Conservation (phyloP, 2,113 vertebrate species). For the Clarias magur region DNA sequence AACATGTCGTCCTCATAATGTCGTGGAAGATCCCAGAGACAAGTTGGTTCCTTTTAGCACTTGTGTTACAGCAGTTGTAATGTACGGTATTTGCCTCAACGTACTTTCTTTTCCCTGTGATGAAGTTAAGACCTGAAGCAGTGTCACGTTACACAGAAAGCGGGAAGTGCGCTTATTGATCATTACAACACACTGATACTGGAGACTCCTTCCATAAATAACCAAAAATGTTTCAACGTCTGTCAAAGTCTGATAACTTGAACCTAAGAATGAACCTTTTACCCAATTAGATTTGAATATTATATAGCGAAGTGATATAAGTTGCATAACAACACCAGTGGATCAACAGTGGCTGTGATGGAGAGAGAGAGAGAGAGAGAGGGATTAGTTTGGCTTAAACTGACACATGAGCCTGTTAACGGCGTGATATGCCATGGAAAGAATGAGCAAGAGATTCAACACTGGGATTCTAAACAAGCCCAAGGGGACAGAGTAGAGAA, state of each 20-base stretch:
- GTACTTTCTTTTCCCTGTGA: neutral
- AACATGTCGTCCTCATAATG: neutral
- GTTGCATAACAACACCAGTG: neutral
- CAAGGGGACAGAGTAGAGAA: neutral
- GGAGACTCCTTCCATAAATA: neutral
- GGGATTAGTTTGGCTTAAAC: slow-evolving; percentile 12
- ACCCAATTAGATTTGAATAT: neutral
- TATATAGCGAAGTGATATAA: neutral
- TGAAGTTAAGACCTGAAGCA: neutral
- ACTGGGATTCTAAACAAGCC: slow-evolving; percentile 38
- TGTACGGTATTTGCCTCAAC: too few relatives aligned
- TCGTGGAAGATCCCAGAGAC: neutral
- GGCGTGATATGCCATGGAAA: slow-evolving; percentile 32
- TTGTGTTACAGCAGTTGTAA: neutral
- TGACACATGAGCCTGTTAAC: slow-evolving; percentile 28
- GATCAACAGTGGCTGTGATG: neutral
- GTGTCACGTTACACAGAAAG: neutral
- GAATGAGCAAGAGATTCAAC: slow-evolving; percentile 30
- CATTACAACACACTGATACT: neutral
- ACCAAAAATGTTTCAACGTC: neutral
- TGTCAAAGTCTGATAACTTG: neutral
- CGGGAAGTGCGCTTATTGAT: neutral
- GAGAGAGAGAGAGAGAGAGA: neutral
- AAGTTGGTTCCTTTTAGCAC: neutral
- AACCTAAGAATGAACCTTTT: neutral